These are phyloP conservation scores for Nematopogon swammerdamellus DNA, from an alignment of 2,888 invertebrate genomes.

Conservation along the genomic window DNA sequence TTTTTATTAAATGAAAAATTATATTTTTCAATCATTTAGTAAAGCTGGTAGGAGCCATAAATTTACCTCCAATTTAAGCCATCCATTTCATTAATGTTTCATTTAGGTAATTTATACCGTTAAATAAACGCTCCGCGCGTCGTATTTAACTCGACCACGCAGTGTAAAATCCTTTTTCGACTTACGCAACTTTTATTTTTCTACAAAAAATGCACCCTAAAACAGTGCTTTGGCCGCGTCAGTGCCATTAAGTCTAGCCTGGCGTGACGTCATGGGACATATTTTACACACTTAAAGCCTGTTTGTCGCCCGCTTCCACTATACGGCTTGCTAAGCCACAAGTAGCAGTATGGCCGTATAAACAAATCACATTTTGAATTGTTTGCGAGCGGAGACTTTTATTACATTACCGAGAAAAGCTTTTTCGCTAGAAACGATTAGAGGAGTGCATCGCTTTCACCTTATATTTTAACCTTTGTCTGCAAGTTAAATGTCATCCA, in stretches of 20 bases:
- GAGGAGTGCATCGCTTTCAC: neutral
- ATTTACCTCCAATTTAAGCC: no score
- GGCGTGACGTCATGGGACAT: conserved; percentile 44
- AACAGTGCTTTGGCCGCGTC: neutral
- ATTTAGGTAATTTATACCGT: no score
- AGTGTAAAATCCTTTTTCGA: no score
- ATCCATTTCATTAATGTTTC: no score
- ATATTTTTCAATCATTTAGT: no score
- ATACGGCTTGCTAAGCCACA: conserved; percentile 49
- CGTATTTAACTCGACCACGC: no score
- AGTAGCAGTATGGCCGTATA: conserved; percentile 43
- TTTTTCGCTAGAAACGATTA: conserved; percentile 26
- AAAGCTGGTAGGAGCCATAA: no score
- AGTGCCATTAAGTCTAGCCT: conserved; percentile 31
- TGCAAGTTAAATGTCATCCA: neutral
- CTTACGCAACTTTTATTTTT: no score
- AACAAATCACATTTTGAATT: conserved; percentile 48
- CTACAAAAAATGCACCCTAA: neutral
- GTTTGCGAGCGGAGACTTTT: conserved; percentile 38
- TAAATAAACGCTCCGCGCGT: no score
- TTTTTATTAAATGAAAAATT: no score
- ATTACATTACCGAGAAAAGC: conserved; percentile 36
- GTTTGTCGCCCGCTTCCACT: conserved; percentile 57
- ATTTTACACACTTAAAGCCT: conserved; percentile 56
- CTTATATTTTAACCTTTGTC: neutral